Evolutionary conservation across 1,140 invertebrate genomes (phyloP), one percentile per base, ranked within the genome.

Genomic region (Drosophila kanapiae): DNA sequence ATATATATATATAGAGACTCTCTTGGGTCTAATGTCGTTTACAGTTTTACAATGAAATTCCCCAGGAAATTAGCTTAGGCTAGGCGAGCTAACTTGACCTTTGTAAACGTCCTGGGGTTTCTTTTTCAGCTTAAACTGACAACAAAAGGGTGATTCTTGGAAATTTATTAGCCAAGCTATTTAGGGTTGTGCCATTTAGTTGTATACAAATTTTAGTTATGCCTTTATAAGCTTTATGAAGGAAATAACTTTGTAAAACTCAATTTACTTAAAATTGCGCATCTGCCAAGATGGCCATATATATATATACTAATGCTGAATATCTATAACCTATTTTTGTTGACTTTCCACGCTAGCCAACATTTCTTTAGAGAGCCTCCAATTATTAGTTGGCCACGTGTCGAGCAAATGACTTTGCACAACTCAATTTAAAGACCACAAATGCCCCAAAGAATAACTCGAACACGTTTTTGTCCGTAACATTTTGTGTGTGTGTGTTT

Each of bases 401-500:
- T 47, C 38, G 42, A 37, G 16, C 64, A 67, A 67, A 69, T 67
- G 62, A 74, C 58, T 58, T 65, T 74, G 51, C 81, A 51, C 61
- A 62, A 76, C 80, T 82, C 82, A 86, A 86, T 87, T 87, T 83
- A 64, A 78, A 69, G 72, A 54, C 65, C 63, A 48, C 49, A 65
- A 65, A 74, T 65, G 75, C 42, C 59, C 49, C 59, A 82, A 80
- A 56, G 37, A 58, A 63, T 76, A 76, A 76, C 58, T 70, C 47
- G 38, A 43, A 45, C 64, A 54, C 48, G 67, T 69, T 40, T 51
- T 49, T 48, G 60, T 40, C 35, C n/a, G 11, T 16, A 29, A 11
- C 23, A 27, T 23, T 18, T 18, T 63, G 18, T 13, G 57, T n/a
- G 10, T 35, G 57, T 35, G 29, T 18, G 38, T 65, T 68, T 51